Conservation (phyloP, 2,888 invertebrate species). For the Linyphia triangularis region DNA sequence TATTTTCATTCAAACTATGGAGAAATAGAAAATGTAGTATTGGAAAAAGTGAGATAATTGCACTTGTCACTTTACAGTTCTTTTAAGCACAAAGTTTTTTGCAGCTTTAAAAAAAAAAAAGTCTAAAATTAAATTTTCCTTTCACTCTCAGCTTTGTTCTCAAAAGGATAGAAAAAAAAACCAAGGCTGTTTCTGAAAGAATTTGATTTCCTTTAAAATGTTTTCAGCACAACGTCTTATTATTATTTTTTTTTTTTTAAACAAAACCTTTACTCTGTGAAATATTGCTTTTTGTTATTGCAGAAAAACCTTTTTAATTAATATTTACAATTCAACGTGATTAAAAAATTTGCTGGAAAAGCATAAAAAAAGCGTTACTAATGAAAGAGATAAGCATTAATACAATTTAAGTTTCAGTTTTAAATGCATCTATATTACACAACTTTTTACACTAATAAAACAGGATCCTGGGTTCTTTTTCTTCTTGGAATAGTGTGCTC, state of each 20-base stretch:
- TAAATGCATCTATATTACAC: too few species aligned
- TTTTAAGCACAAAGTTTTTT: slow-evolving; percentile 8
- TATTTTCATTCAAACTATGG: not conserved
- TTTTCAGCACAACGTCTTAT: slow-evolving; percentile 1
- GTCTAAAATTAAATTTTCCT: slow-evolving; percentile 26
- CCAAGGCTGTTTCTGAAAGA: slow-evolving; percentile 32
- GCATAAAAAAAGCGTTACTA: too few species aligned
- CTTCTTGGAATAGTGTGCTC: too few species aligned
- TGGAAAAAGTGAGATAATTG: slow-evolving; percentile 34
- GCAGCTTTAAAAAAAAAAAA: not conserved
- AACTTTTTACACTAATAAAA: too few species aligned
- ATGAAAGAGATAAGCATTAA: too few species aligned
- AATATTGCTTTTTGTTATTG: not conserved
- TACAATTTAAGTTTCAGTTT: too few species aligned
- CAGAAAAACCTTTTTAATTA: too few species aligned
- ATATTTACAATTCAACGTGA: too few species aligned
- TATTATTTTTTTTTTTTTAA: not conserved
- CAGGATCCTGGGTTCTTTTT: too few species aligned
- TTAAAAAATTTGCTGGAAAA: too few species aligned
- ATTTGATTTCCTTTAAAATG: slow-evolving; percentile 27
- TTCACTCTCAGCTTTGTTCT: not conserved
- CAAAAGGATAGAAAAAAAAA: not conserved
- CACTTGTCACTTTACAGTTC: slow-evolving; percentile 21
- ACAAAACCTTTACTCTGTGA: not conserved
- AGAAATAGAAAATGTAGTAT: not conserved